Conservation (phyloP, 2,113 vertebrate genomes). For the Chloroceryle aenea region DNA sequence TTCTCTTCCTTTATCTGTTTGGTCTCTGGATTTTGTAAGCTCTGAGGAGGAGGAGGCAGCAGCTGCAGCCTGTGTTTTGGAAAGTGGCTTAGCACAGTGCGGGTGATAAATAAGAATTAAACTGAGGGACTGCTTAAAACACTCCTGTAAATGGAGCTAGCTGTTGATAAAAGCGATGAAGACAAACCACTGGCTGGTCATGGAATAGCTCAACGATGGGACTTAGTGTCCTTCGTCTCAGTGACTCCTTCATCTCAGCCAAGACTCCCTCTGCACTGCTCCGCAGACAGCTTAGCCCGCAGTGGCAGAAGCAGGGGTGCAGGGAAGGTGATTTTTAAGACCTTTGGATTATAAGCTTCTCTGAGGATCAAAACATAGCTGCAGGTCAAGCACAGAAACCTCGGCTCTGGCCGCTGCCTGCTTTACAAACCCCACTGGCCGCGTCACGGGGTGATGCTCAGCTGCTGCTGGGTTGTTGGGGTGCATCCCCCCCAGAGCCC, state of each 20-base stretch:
- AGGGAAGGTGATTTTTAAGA: neutral
- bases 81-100: neutral
- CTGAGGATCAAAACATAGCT: neutral
- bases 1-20: neutral
- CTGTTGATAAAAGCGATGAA: neutral
- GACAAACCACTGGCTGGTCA: neutral
- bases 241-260: neutral
- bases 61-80: constrained; percentile 1
- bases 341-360: neutral
- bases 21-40: neutral
- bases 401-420: fast-evolving
- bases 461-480: neutral
- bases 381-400: neutral
- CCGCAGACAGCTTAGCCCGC: neutral
- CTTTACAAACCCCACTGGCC: fast-evolving
- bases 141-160: neutral
- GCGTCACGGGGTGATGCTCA: fast-evolving
- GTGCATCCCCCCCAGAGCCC: neutral
- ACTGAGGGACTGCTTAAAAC: neutral
- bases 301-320: no score
- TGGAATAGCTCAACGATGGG: neutral
- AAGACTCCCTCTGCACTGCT: neutral
- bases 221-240: neutral
- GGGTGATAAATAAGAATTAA: neutral
- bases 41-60: neutral